Percentiles rank a stretch among this genome's conserved stretches.
phyloP scores from a whole-genome alignment of 2,888 invertebrate species.

The Elegia similella region DNA sequence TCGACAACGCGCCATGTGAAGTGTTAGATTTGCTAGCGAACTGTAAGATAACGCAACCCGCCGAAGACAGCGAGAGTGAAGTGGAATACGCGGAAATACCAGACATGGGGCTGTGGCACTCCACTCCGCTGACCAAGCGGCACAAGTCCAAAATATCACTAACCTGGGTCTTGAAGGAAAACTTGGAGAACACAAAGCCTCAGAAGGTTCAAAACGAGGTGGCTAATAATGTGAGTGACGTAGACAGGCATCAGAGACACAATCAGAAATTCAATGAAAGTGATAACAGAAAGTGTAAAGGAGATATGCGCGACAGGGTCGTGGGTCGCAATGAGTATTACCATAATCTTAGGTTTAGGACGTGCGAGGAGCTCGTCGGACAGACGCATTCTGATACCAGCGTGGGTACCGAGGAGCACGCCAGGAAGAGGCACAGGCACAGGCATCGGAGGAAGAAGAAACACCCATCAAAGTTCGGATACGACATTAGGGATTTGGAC shows the following conservation, averaged over 20 bases:
- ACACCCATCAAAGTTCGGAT: conserved; percentile 83
- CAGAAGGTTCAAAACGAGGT: conserved; percentile 44
- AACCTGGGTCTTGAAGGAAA: conserved; percentile 88
- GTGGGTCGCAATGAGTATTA: conserved; percentile 71
- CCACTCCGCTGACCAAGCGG: conserved; percentile 65
- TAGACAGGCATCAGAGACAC: conserved; percentile 41
- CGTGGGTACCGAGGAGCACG: conserved; percentile 65
- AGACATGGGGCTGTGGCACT: conserved; percentile 78
- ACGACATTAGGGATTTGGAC: conserved; percentile 90
- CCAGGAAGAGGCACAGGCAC: conserved; percentile 70
- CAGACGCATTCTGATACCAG: conserved; percentile 62
- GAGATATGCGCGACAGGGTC: conserved; percentile 52
- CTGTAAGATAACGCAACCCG: conserved; percentile 50
- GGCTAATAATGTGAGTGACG: conserved; percentile 37
- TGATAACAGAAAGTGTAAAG: conserved; percentile 55
- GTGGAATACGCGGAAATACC: conserved; percentile 68
- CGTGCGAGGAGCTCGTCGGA: conserved; percentile 65
- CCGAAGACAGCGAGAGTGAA: conserved; percentile 47
- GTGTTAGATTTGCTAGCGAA: conserved; percentile 66
- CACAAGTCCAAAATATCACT: conserved; percentile 86
- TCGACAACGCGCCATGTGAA: conserved; percentile 51
- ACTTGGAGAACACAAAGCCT: conserved; percentile 70
- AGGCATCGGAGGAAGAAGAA: conserved; percentile 70
- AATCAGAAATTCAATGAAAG: conserved; percentile 48
- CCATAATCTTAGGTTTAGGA: conserved; percentile 71